phyloP scores from a whole-genome alignment of 2,113 vertebrate species.

The Istiophorus platypterus region DNA sequence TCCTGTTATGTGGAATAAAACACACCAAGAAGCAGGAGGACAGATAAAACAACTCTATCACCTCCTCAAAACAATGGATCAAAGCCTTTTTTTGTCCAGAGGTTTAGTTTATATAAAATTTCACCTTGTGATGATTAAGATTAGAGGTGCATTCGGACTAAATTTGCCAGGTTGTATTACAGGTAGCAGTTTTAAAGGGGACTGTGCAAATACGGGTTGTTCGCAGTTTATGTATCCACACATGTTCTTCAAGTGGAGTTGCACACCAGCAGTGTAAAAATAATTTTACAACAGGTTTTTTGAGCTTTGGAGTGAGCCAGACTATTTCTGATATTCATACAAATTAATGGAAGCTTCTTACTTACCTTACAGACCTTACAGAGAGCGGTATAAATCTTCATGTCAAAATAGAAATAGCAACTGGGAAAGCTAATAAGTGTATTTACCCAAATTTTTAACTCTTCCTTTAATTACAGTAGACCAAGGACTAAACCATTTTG shows the following conservation, averaged over 20 bases:
- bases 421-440: background rate
- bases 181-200: background rate
- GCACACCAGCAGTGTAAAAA: background rate
- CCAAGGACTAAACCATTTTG: background rate
- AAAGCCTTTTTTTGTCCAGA: conserved; percentile 48
- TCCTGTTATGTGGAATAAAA: conserved; percentile 22
- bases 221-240: background rate
- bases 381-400: background rate
- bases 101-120: conserved; percentile 21
- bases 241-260: background rate
- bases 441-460: background rate
- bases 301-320: background rate
- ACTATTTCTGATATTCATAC: background rate
- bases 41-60: conserved; percentile 10
- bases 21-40: background rate
- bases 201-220: background rate
- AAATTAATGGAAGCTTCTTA: background rate
- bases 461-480: background rate
- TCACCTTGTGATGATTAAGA: conserved; percentile 22
- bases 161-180: background rate
- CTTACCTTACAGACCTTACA: background rate
- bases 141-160: background rate
- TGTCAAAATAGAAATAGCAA: background rate
- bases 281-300: too few species aligned
- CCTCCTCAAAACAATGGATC: conserved; percentile 64